phyloP scores from a whole-genome alignment of 2,888 invertebrate species.

The Gonocerus acuteangulatus region DNA sequence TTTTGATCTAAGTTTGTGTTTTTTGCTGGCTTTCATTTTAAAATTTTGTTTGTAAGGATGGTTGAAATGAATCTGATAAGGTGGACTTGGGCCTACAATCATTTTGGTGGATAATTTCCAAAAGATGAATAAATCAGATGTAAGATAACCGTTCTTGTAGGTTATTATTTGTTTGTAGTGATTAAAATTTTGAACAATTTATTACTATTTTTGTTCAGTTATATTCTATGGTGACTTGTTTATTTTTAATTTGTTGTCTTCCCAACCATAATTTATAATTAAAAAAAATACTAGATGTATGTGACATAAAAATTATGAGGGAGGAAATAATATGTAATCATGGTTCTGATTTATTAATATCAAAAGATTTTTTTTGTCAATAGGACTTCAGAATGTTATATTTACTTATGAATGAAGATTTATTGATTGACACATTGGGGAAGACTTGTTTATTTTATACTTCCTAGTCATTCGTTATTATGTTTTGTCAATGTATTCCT shows the following conservation, averaged over 20 bases:
- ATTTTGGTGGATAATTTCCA: conserved; percentile 25
- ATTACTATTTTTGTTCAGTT: background rate
- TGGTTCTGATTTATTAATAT: too few relatives aligned
- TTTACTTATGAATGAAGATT: too few relatives aligned
- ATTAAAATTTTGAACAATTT: background rate
- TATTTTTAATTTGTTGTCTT: background rate
- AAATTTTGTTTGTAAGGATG: conserved; percentile 6
- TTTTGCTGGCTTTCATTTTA: background rate
- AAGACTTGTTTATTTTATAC: too few relatives aligned
- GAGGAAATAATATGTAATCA: too few relatives aligned
- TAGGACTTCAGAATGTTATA: too few relatives aligned
- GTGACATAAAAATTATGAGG: too few relatives aligned
- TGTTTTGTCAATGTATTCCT: too few relatives aligned
- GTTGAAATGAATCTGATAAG: conserved; percentile 10
- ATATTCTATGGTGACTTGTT: background rate
- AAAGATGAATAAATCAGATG: conserved; percentile 27
- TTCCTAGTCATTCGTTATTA: too few relatives aligned
- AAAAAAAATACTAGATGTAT: too few relatives aligned
- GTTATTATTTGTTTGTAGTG: conserved; percentile 13
- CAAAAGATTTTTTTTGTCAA: too few relatives aligned
- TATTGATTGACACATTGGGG: too few relatives aligned
- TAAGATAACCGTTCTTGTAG: conserved; percentile 26
- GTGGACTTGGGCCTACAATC: conserved; percentile 14
- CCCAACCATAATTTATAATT: background rate
- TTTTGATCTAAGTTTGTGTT: conserved; percentile 15